These are phyloP conservation scores for Gisinianus flammeolus DNA, from an alignment of 2,888 invertebrate species.

Conservation along the genomic window DNA sequence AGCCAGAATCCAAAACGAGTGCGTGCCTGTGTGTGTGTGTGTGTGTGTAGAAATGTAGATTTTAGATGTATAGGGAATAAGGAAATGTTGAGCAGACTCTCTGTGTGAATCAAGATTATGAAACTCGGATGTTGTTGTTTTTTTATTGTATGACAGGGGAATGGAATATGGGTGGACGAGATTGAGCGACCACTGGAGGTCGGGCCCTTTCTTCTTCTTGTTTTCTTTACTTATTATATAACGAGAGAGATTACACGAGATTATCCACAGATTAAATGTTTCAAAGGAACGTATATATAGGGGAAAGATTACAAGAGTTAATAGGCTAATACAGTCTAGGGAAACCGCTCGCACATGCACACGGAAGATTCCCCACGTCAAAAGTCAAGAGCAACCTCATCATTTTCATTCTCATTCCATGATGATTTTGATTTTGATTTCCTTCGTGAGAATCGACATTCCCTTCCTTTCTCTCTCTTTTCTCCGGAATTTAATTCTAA, in stretches of 20 bases:
- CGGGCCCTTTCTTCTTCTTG: constrained; percentile 9
- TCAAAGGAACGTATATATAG: background rate
- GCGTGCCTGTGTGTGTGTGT: too few relatives aligned
- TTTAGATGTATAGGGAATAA: too few relatives aligned
- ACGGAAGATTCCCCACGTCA: constrained; percentile 20
- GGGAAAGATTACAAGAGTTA: background rate
- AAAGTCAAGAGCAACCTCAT: constrained; percentile 32
- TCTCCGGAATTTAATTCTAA: too few relatives aligned
- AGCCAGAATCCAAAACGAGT: too few relatives aligned
- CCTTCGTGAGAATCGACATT: too few relatives aligned
- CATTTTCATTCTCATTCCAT: constrained; percentile 2
- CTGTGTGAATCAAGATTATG: too few relatives aligned
- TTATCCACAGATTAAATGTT: constrained; percentile 22
- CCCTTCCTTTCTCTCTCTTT: too few relatives aligned
- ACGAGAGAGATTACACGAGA: constrained; percentile 27
- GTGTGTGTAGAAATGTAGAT: too few relatives aligned
- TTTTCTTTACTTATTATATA: background rate
- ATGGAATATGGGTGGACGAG: background rate
- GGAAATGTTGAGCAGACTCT: too few relatives aligned
- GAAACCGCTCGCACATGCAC: too few relatives aligned
- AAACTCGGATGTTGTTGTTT: too few relatives aligned
- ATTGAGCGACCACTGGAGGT: constrained; percentile 1
- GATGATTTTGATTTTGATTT: background rate
- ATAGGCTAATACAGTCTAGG: constrained; percentile 24
- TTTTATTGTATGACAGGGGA: background rate